Conservation (phyloP, 2,797 vertebrate species). For the Lagocephalus sceleratus region DNA sequence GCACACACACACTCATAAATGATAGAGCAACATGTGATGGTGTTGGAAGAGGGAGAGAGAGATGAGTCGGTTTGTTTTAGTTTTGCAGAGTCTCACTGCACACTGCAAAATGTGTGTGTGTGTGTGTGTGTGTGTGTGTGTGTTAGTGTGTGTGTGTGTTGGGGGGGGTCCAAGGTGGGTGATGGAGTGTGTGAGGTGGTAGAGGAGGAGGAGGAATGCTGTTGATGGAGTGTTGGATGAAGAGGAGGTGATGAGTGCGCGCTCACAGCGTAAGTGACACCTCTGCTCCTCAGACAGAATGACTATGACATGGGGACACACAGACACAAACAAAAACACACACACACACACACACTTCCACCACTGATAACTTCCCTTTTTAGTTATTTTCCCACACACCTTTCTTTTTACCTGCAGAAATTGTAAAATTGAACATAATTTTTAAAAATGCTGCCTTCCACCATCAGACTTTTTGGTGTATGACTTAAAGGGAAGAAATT, state of each 20-base stretch:
- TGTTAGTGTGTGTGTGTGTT: no score
- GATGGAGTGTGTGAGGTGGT: slow-evolving; percentile 54
- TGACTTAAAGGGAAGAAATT: no score
- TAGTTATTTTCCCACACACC: no score
- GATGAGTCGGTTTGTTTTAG: slow-evolving; percentile 42
- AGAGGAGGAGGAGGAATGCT: slow-evolving; percentile 29
- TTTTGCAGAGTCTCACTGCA: slow-evolving; percentile 45
- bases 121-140: no score
- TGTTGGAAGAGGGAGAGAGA: slow-evolving; percentile 18
- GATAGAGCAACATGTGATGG: neutral
- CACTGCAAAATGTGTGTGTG: no score
- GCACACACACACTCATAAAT: no score
- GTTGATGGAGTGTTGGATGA: slow-evolving; percentile 42
- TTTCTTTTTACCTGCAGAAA: slow-evolving; percentile 1
- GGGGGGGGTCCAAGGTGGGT: slow-evolving; percentile 22
- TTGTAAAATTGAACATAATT: no score
- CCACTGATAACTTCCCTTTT: neutral
- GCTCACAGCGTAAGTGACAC: slow-evolving; percentile 77
- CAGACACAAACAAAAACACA: neutral
- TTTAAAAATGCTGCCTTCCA: slow-evolving; percentile 48
- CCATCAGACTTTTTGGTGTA: slow-evolving; percentile 34
- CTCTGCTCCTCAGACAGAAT: slow-evolving; percentile 80
- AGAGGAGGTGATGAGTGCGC: slow-evolving; percentile 74
- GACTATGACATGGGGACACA: slow-evolving; percentile 55
- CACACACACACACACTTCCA: neutral